Conservation (phyloP, 2,888 invertebrate genomes). For the Yponomeuta cagnagella region DNA sequence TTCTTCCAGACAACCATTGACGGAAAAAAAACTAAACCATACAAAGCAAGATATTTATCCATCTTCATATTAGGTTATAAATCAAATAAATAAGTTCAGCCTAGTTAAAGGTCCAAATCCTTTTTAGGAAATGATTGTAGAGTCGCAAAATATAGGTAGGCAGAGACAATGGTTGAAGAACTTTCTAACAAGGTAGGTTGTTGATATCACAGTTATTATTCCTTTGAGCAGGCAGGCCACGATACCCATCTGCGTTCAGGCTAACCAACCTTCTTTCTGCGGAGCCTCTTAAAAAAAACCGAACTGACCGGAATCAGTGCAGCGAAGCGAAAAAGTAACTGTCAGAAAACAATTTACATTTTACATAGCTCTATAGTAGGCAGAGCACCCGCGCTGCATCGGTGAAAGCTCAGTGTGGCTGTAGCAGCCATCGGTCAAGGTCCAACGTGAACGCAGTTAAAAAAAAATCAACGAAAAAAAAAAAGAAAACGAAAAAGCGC, state of each 20-base stretch:
- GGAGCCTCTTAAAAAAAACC: conserved; percentile 10
- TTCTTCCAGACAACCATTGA: no score
- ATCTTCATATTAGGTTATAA: no score
- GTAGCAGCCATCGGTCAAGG: conserved; percentile 64
- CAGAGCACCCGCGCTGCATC: conserved; percentile 43
- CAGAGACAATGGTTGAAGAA: background rate
- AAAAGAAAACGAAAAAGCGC: conserved; percentile 51
- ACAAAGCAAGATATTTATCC: no score
- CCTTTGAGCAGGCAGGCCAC: background rate
- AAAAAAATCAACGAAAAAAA: conserved; percentile 29
- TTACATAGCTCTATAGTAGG: conserved; percentile 35
- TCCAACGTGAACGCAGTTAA: conserved; percentile 18
- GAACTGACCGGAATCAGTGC: conserved; percentile 52
- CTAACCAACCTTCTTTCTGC: conserved; percentile 8
- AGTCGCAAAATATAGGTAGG: background rate
- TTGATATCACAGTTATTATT: background rate
- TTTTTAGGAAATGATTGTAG: background rate
- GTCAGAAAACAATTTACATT: conserved; percentile 70
- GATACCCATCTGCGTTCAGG: background rate
- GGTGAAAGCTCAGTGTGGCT: conserved; percentile 58
- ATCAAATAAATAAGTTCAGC: no score
- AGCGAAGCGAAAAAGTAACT: conserved; percentile 68
- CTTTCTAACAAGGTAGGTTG: background rate
- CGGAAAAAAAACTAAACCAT: no score
- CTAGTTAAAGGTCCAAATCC: background rate